A percentile compares a stretch with the other conserved stretches of the same genome.
These are phyloP conservation scores for Ianthella basta DNA, from an alignment of 37 sponge, comb jelly and placozoan species.

Conservation along the genomic window DNA sequence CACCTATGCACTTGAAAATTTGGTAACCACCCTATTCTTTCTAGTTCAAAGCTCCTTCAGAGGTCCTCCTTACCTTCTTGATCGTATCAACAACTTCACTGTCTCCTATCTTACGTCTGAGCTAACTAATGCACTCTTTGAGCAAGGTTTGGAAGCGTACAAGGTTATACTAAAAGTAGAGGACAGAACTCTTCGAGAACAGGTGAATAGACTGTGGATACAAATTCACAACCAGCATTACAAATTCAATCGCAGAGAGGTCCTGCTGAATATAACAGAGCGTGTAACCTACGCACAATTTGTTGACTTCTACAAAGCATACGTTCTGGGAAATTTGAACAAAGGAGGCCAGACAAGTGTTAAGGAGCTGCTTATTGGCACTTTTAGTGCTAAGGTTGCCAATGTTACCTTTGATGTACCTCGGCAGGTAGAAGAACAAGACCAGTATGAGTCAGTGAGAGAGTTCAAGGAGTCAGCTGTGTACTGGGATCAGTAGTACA, in stretches of 20 bases:
- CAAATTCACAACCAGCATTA: constrained; percentile 33
- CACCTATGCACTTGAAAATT: background rate
- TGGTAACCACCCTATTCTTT: constrained; percentile 37
- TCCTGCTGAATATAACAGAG: constrained; percentile 28
- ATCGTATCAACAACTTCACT: constrained; percentile 53
- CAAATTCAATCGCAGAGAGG: constrained; percentile 58
- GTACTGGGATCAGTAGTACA: too few species aligned
- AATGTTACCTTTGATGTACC: too few species aligned
- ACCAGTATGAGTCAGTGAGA: too few species aligned
- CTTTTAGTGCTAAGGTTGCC: too few species aligned
- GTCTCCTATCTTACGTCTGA: background rate
- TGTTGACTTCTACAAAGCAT: constrained; percentile 45
- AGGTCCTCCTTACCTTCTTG: constrained; percentile 44
- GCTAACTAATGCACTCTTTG: constrained; percentile 1
- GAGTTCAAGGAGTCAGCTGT: too few species aligned
- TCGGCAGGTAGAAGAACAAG: too few species aligned
- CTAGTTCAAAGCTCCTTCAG: constrained; percentile 76
- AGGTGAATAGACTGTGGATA: constrained; percentile 51
- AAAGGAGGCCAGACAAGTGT: too few species aligned
- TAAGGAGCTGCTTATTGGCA: too few species aligned
- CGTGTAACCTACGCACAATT: constrained; percentile 6
- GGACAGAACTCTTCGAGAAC: constrained; percentile 50
- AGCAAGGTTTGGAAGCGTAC: background rate
- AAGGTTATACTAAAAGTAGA: constrained; percentile 14
- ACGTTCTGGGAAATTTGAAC: too few species aligned